A percentile compares a stretch with the other conserved stretches of the same genome.
phyloP scores from a whole-genome alignment of 2,888 invertebrate species.

The Ptilodon capucinus region DNA sequence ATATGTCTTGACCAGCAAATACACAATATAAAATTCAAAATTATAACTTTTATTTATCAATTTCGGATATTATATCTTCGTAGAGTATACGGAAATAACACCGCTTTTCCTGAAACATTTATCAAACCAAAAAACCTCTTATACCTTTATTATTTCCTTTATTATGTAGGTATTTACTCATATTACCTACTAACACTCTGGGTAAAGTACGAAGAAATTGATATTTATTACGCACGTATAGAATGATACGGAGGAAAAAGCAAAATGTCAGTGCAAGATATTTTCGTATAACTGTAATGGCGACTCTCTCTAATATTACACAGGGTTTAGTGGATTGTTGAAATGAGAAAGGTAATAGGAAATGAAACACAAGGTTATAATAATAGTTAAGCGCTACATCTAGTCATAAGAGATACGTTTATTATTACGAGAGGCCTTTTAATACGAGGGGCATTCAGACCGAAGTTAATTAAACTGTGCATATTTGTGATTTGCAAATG shows the following conservation, averaged over 20 bases:
- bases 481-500: too few species aligned
- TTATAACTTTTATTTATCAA: background rate
- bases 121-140: background rate
- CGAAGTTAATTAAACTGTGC: too few species aligned
- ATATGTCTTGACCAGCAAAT: too few species aligned
- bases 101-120: background rate
- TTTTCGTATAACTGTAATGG: constrained; percentile 4
- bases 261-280: constrained; percentile 7
- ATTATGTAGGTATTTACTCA: background rate
- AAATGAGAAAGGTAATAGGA: too few species aligned
- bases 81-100: background rate
- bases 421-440: too few species aligned
- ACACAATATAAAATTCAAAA: too few species aligned
- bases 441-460: too few species aligned
- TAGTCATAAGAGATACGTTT: too few species aligned
- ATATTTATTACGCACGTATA: constrained; percentile 4
- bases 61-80: too few species aligned
- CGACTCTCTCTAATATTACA: background rate
- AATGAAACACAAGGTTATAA: too few species aligned
- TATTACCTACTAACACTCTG: background rate
- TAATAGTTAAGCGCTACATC: too few species aligned
- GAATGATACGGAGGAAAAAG: background rate
- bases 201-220: constrained; percentile 3
- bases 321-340: too few species aligned
- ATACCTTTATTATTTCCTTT: constrained; percentile 3